Conservation (phyloP, 35 echinoderm and acorn worm species). For the Lytechinus variegatus region DNA sequence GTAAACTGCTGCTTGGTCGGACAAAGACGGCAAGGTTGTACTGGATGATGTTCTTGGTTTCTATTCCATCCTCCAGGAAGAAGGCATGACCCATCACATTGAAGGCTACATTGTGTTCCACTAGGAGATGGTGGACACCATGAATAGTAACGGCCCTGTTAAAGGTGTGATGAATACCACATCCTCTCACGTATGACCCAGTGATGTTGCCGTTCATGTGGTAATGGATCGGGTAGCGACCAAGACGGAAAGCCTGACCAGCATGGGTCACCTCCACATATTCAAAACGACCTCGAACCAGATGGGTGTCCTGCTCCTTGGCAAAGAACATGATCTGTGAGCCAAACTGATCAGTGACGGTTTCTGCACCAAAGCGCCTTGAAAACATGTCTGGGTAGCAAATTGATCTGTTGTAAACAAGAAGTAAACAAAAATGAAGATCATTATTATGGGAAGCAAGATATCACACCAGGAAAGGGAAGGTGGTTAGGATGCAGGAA, state of each 20-base stretch:
- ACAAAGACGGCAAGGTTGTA: constrained; percentile 93
- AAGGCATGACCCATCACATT: constrained; percentile 95
- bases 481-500: no score
- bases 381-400: constrained; percentile 91
- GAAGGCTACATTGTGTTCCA: constrained; percentile 93
- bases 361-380: constrained; percentile 96
- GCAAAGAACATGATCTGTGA: constrained; percentile 86
- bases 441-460: no score
- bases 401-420: constrained; percentile 83
- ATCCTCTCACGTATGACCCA: constrained; percentile 85
- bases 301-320: constrained; percentile 69
- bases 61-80: constrained; percentile 97
- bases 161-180: constrained; percentile 93
- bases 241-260: constrained; percentile 91
- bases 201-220: constrained; percentile 88
- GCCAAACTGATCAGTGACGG: constrained; percentile 88
- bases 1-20: constrained; percentile 74
- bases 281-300: constrained; percentile 77
- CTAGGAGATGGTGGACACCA: constrained; percentile 85
- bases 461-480: no score
- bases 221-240: constrained; percentile 94
- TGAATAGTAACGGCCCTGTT: constrained; percentile 94
- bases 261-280: constrained; percentile 92
- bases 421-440: not conserved
- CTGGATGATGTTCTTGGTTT: constrained; percentile 82